Evolutionary conservation across 2,113 vertebrate genomes (phyloP), one percentile per base, ranked within the genome.

Genomic region (Rhabdomys dilectus): DNA sequence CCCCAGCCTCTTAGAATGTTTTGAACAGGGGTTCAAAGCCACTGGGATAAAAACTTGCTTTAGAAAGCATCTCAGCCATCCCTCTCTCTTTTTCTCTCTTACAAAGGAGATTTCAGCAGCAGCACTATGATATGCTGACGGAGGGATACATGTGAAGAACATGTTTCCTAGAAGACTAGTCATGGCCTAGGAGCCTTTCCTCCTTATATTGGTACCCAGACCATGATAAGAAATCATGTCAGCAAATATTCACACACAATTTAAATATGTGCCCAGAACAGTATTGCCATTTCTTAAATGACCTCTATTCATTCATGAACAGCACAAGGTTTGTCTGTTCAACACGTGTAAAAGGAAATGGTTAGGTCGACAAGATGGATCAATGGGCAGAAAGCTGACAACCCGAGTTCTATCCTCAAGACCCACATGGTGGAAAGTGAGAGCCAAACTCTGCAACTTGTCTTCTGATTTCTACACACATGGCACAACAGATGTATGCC

Each of bases 241-340:
- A 60, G 19, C 22, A 77, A 94, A 48, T 97, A 89, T 56, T 64
- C 39, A 88, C 64, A 96, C 7, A 17, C 76, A 91, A 53, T 81
- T 94, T 88, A 62, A 56, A 86, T 42, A 90, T 53, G 76, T 72
- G 26, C 34, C 45, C 45, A 7, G 19, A 48, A 19, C 51, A 64
- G 45, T 94, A 22, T 48, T 72, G 68, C 26, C 53, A 66, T 72
- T 88, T 22, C 75, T 93, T 89, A 66, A 51, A 45, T 93, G 76
- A 99, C 98, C 98, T 99, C 99, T 68, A 99, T 99, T 26, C 99
- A 99, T 96, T 99, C 99, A 93, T 99, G 98, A 98, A 99, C 98
- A 89, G 98, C 98, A 85, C 99, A 99, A 12, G 98, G 99, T 53
- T 99, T 99, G 70, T 99, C 99, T 45, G 99, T 99, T 99, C 99